Conservation (phyloP, 2,113 vertebrate genomes). For the Capreolus pygargus region DNA sequence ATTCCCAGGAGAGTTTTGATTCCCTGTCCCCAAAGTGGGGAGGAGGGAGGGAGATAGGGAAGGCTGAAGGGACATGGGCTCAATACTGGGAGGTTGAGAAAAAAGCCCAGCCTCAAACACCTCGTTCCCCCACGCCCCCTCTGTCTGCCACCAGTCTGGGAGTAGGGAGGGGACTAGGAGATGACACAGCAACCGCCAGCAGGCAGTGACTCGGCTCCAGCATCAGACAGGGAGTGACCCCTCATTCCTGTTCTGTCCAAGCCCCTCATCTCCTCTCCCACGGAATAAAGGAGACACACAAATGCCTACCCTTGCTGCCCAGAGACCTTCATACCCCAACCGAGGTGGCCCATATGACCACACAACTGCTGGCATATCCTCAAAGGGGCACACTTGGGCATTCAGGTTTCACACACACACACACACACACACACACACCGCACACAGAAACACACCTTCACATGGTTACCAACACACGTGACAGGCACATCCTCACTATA, state of each 20-base stretch:
- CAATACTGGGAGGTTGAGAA: not conserved
- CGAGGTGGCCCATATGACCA: not conserved
- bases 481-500: not conserved
- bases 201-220: slow-evolving; percentile 38
- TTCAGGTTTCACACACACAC: not conserved
- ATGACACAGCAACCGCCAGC: slow-evolving; percentile 61
- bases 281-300: not conserved
- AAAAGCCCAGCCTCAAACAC: not conserved
- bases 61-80: not conserved
- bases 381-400: not conserved
- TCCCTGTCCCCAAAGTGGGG: not conserved
- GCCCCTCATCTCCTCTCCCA: not conserved
- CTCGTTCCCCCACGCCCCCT: not conserved
- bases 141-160: slow-evolving; percentile 42
- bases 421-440: not conserved
- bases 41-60: fast-evolving
- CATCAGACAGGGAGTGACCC: slow-evolving; percentile 60
- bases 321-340: not conserved
- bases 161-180: not conserved
- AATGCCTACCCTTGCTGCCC: not conserved
- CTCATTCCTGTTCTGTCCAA: not conserved
- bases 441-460: not conserved
- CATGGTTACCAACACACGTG: fast-evolving
- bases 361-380: fast-evolving
- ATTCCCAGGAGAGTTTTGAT: not conserved